Evolutionary conservation across 2,888 invertebrate species (phyloP).

Genomic region (Plagiodera versicolora): DNA sequence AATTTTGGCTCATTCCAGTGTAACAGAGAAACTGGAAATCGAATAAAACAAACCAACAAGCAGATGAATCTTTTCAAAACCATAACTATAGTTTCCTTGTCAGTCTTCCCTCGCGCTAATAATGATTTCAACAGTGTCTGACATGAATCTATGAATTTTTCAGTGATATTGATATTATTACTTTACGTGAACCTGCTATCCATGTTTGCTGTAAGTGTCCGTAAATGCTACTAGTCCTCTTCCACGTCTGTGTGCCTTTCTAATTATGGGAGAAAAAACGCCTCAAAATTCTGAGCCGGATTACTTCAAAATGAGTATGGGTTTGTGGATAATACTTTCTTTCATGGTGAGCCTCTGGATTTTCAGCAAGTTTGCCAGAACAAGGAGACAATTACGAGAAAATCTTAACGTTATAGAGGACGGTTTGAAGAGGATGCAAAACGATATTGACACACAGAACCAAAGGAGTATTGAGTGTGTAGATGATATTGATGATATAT

Average conservation of each 20-base stretch:
- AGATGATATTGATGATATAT: slow-evolving; percentile 38
- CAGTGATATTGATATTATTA: slow-evolving; percentile 9
- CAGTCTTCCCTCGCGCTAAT: not conserved
- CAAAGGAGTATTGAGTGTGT: slow-evolving; percentile 40
- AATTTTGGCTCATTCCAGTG: no score
- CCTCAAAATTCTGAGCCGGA: not conserved
- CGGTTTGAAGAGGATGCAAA: slow-evolving; percentile 49
- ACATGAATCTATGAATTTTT: slow-evolving; percentile 9
- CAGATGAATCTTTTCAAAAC: no score
- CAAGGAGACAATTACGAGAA: slow-evolving; percentile 44
- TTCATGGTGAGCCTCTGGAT: slow-evolving; percentile 46
- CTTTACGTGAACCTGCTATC: not conserved
- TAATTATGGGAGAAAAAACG: not conserved
- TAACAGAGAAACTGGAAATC: no score
- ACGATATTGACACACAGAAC: slow-evolving; percentile 42
- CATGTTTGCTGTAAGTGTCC: not conserved
- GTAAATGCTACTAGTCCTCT: not conserved
- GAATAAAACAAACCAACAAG: no score
- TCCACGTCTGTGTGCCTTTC: not conserved
- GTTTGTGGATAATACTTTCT: slow-evolving; percentile 45
- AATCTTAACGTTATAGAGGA: slow-evolving; percentile 51
- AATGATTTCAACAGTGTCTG: not conserved
- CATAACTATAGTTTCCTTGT: not conserved
- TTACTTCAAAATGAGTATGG: slow-evolving; percentile 36
- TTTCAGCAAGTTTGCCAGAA: slow-evolving; percentile 43